Evolutionary conservation across 2,888 invertebrate species (phyloP).

Genomic region (Pollenia angustigena): DNA sequence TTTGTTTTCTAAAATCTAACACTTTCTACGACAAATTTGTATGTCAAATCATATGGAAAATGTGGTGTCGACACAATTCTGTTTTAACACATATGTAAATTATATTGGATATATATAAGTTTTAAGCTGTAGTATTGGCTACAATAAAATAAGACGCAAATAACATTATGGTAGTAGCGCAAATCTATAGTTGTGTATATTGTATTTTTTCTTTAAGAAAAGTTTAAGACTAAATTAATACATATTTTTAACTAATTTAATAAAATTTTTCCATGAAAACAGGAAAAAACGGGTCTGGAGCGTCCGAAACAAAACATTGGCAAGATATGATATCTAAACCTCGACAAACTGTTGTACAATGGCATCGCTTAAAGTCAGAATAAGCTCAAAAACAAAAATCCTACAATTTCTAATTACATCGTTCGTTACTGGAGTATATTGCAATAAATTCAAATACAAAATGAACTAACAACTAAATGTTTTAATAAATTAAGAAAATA

Average conservation of each 20-base stretch:
- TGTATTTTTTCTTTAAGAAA: too few species aligned
- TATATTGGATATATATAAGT: too few species aligned
- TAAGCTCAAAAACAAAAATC: slow-evolving; percentile 84
- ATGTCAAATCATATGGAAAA: too few species aligned
- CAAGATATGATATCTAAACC: slow-evolving; percentile 99
- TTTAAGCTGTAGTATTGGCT: too few species aligned
- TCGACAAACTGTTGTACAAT: slow-evolving; percentile 96
- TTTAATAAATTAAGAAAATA: not conserved
- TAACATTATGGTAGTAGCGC: too few species aligned
- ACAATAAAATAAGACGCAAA: too few species aligned
- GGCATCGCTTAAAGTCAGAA: slow-evolving; percentile 98
- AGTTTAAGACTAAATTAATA: not conserved
- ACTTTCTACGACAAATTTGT: too few species aligned
- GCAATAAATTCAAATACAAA: slow-evolving; percentile 48
- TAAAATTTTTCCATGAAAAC: slow-evolving; percentile 18
- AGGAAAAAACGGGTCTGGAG: slow-evolving; percentile 97
- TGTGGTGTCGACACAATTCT: too few species aligned
- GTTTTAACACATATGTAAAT: too few species aligned
- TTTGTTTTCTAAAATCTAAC: too few species aligned
- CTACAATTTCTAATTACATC: slow-evolving; percentile 18
- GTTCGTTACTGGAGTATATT: slow-evolving; percentile 56
- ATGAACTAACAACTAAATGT: not conserved
- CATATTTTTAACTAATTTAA: not conserved
- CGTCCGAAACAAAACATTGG: slow-evolving; percentile 98
- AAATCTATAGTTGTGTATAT: too few species aligned